Percentiles rank a stretch among this genome's conserved stretches.
Evolutionary conservation across 2,888 invertebrate genomes (phyloP).

Genomic region (Nephrotoma appendiculata): DNA sequence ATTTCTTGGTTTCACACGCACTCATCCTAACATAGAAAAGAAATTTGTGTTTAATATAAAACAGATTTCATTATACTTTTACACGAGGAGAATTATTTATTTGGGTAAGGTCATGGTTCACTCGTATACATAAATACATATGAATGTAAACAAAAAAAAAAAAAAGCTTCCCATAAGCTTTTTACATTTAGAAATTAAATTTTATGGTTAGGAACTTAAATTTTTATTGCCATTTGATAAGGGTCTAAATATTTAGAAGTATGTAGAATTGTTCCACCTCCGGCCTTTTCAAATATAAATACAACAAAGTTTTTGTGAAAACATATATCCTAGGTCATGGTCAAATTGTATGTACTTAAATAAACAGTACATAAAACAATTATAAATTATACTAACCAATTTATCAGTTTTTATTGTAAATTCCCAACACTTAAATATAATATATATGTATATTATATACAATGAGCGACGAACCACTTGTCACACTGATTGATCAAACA

Average conservation of each 20-base stretch:
- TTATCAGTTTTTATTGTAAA: neutral
- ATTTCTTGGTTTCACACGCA: neutral
- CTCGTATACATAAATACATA: neutral
- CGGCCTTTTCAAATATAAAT: too few species aligned
- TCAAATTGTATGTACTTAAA: neutral
- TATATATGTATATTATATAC: neutral
- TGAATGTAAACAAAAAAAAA: neutral
- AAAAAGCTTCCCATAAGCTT: neutral
- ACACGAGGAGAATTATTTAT: neutral
- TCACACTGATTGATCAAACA: neutral
- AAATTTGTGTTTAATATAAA: neutral
- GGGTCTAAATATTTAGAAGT: neutral
- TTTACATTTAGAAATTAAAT: neutral
- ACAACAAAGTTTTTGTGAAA: neutral
- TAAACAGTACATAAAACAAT: neutral
- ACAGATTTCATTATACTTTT: neutral
- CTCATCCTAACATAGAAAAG: neutral
- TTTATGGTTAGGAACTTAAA: neutral
- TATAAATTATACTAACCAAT: neutral
- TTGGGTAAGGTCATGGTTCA: neutral
- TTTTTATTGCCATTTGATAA: neutral
- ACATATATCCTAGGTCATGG: neutral
- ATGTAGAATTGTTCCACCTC: too few species aligned
- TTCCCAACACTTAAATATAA: neutral
- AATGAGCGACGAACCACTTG: neutral